Evolutionary conservation across 1,140 invertebrate genomes (phyloP).

Genomic region (Drosophila insularis): DNA sequence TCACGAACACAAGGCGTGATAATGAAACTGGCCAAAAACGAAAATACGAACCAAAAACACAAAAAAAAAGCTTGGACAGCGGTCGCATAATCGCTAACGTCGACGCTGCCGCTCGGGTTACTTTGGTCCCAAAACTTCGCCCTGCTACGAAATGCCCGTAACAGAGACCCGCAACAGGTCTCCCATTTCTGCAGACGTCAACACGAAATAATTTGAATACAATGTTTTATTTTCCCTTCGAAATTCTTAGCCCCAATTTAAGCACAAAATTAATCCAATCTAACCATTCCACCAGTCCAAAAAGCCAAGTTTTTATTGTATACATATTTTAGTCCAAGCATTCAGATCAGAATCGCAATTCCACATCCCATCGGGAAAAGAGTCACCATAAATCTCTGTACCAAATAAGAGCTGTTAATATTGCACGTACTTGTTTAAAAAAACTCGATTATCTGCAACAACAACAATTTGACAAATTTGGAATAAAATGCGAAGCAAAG

Average conservation of each 20-base stretch:
- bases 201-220: constrained; percentile 44
- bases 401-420: too few species aligned
- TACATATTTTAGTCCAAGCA: too few species aligned
- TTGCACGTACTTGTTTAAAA: too few species aligned
- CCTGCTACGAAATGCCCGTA: constrained; percentile 30
- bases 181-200: constrained; percentile 62
- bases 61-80: constrained; percentile 47
- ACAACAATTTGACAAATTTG: too few species aligned
- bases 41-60: constrained; percentile 43
- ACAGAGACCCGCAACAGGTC: constrained; percentile 14
- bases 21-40: constrained; percentile 51
- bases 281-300: too few species aligned
- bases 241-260: not conserved
- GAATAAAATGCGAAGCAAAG: too few species aligned
- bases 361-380: too few species aligned
- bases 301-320: too few species aligned
- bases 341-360: too few species aligned
- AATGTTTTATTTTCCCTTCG: constrained; percentile 2
- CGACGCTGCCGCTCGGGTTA: constrained; percentile 61
- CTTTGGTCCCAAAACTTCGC: constrained; percentile 53
- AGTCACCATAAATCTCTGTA: too few species aligned
- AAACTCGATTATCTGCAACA: too few species aligned
- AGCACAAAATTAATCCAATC: not conserved
- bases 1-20: constrained; percentile 52
- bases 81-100: constrained; percentile 56